These are phyloP conservation scores for Bombus terrestris DNA, from an alignment of 1,140 invertebrate species.

Conservation along the genomic window DNA sequence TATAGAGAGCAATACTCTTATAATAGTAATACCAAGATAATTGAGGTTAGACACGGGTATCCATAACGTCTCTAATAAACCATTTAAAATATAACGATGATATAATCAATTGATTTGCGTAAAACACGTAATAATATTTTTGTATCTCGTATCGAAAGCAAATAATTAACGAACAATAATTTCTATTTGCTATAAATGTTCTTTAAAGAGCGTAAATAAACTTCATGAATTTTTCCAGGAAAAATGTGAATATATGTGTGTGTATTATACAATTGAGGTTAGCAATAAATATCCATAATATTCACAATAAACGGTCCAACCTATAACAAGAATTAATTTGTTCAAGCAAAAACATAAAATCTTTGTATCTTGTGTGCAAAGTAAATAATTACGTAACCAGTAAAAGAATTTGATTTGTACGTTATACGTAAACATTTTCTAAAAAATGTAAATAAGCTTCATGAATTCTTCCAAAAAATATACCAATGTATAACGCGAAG, in stretches of 20 bases:
- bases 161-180: not conserved
- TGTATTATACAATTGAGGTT: not conserved
- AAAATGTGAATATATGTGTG: no score
- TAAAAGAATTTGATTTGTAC: no score
- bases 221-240: not conserved
- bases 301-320: not conserved
- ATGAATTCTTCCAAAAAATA: not conserved
- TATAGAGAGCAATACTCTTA: not conserved
- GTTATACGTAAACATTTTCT: not conserved
- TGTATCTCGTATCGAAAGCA: not conserved
- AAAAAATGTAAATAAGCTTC: not conserved
- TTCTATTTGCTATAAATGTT: not conserved
- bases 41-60: not conserved
- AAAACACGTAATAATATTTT: not conserved
- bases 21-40: not conserved
- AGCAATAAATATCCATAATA: not conserved
- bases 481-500: not conserved
- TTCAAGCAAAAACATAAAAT: no score
- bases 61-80: not conserved
- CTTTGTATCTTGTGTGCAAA: no score
- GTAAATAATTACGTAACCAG: no score
- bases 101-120: not conserved
- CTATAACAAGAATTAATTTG: no score
- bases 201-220: not conserved
- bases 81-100: no score